Evolutionary conservation across 2,888 invertebrate species (phyloP).

Genomic region (Agrotis ipsilon): DNA sequence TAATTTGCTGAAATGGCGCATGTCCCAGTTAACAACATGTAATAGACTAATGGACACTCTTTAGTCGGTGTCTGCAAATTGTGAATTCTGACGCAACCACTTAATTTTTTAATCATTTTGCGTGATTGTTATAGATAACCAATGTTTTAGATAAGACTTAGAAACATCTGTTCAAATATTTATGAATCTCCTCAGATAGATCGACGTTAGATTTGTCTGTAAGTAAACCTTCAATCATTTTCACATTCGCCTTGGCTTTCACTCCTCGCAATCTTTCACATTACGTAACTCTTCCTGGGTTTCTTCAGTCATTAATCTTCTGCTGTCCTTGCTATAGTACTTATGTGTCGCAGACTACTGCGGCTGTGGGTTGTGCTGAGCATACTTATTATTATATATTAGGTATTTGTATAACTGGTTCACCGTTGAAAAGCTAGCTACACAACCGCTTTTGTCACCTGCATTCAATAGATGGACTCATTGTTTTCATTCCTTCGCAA

Average conservation of each 20-base stretch:
- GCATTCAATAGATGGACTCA: conserved; percentile 75
- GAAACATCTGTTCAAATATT: conserved; percentile 8
- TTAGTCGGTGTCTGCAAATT: conserved; percentile 48
- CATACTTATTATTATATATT: conserved; percentile 55
- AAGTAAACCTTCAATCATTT: conserved; percentile 55
- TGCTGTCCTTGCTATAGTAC: conserved; percentile 49
- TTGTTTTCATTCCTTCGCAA: conserved; percentile 81
- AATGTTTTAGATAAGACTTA: conserved; percentile 6
- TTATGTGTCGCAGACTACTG: conserved; percentile 46
- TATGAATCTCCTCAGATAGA: conserved; percentile 15
- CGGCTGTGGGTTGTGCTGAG: conserved; percentile 33
- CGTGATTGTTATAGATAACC: conserved; percentile 46
- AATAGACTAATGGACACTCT: conserved; percentile 64
- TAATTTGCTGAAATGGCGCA: conserved; percentile 69
- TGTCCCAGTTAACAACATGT: conserved; percentile 65
- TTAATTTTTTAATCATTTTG: conserved; percentile 53
- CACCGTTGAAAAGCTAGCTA: conserved; percentile 62
- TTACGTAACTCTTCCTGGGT: conserved; percentile 61
- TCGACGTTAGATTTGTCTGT: conserved; percentile 14
- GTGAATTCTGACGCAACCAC: conserved; percentile 54
- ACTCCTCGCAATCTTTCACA: conserved; percentile 50
- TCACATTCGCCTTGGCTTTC: conserved; percentile 58
- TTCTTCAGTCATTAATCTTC: conserved; percentile 58
- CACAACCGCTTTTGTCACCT: conserved; percentile 75
- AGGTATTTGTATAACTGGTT: conserved; percentile 58